Base-by-base conservation (phyloP, 2,797 vertebrate genomes). In the Buphagus erythrorhynchus region DNA sequence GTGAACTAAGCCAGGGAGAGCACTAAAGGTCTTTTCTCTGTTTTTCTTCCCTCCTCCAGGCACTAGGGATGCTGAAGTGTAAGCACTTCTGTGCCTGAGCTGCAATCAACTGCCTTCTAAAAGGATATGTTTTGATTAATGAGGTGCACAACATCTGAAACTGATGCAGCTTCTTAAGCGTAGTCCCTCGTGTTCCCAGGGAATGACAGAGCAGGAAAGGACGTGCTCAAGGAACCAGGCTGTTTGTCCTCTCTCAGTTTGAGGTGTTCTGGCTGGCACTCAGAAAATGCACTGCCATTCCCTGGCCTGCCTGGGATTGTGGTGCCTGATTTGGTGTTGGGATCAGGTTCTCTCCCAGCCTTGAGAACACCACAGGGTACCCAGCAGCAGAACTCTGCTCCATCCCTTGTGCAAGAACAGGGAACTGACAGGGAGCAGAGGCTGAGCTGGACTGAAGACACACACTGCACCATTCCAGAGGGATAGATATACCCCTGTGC, bases 61-160 rank as follows among this genome's bases (percentile, higher is more conserved):
- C 73, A 26, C 81, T 40, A 58, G 59, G 79, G 84, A 93, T 82
- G 87, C 85, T 80, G 86, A 93, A 88, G 83, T 87, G 78, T 62
- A 89, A 88, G 86, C 80, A 91, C 85, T 95, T 91, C 78, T 95
- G 76, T 57, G 74, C 86, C 69, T 91, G 57, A 90, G 88, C 85
- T 82, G 95, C 89, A 96, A 95, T 96, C 94, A 96, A 62, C 81
- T 73, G 80, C 78, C 81, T 92, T 96, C 77, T 84, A 91, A 93
- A 93, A 94, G 83, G 88, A 95, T 90, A 75, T 76, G 75, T 80
- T 95, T 89, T 97, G 90, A 96, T 95, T 96, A 95, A 96, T 45
- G 91, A 96, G 86, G 65, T 89, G 91, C 88, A 77, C 67, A 92
- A 61, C 73, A 75, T 61, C 85, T 93, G 89, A 95, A 96, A 96